Evolutionary conservation across 2,113 vertebrate genomes (phyloP).

Genomic region (Phylloscopus whistleri): DNA sequence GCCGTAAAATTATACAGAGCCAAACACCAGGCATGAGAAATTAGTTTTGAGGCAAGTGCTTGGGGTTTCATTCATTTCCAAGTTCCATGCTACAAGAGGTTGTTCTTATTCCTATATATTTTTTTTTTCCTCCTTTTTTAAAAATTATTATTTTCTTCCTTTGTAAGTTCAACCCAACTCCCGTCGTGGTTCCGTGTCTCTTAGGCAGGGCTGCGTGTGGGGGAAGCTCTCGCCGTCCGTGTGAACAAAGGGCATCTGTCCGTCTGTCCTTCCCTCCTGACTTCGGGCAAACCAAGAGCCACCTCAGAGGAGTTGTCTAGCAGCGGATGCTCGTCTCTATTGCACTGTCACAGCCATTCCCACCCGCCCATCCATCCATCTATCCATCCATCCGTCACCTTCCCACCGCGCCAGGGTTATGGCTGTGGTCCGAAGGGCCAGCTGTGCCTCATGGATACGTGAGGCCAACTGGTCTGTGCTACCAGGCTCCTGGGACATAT

Average conservation of each 20-base stretch:
- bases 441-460: neutral
- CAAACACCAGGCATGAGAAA: slow-evolving; percentile 28
- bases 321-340: slow-evolving; percentile 54
- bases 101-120: neutral
- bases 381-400: neutral
- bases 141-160: neutral
- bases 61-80: neutral
- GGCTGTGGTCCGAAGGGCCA: slow-evolving; percentile 64
- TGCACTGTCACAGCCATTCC: slow-evolving; percentile 65
- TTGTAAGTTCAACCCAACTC: neutral
- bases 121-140: neutral
- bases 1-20: neutral
- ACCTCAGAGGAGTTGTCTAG: slow-evolving; percentile 39
- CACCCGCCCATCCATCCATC: neutral
- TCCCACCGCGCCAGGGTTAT: slow-evolving; percentile 11
- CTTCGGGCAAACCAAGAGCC: slow-evolving; percentile 18
- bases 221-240: neutral
- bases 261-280: neutral
- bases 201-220: neutral
- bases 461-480: slow-evolving; percentile 57
- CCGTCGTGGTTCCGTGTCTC: neutral
- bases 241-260: slow-evolving; percentile 24
- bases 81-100: slow-evolving; percentile 30
- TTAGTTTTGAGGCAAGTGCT: slow-evolving; percentile 37
- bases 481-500: slow-evolving; percentile 50